phyloP scores from a whole-genome alignment of 2,888 invertebrate species.

The Geophilus truncorum region DNA sequence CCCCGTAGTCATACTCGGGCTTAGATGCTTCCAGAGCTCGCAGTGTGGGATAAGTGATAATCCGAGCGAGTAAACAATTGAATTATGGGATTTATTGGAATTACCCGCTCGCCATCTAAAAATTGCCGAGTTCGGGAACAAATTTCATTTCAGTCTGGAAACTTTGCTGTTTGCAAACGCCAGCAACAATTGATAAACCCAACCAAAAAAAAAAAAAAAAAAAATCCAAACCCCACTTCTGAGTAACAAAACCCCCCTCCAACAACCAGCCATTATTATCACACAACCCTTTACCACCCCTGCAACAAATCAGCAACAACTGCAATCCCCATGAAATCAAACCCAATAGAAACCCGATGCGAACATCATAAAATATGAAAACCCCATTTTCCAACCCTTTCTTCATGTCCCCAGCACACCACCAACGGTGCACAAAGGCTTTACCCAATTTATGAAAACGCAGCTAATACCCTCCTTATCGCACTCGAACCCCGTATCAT shows the following conservation, averaged over 20 bases:
- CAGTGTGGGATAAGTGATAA: background rate
- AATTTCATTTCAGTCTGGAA: background rate
- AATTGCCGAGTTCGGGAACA: background rate
- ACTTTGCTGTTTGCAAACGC: background rate
- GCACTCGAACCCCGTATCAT: background rate
- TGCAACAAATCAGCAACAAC: no score
- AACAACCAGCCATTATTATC: no score
- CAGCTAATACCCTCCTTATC: constrained; percentile 10
- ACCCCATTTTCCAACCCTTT: background rate
- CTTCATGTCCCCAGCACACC: background rate
- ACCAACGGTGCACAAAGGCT: background rate
- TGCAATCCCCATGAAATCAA: background rate
- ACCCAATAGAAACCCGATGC: background rate
- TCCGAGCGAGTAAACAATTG: background rate
- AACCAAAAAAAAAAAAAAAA: no score
- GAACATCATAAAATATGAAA: background rate
- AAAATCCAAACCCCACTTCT: no score
- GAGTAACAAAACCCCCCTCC: no score
- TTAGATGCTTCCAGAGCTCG: background rate
- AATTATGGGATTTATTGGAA: background rate
- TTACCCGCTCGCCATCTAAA: background rate
- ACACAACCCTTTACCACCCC: no score
- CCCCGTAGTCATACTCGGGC: background rate
- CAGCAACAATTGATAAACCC: no score
- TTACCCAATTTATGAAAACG: background rate